A percentile compares a stretch with the other conserved stretches of the same genome.
These are phyloP conservation scores for Sebastes itinus DNA, from an alignment of 2,797 vertebrate species.

Conservation along the genomic window DNA sequence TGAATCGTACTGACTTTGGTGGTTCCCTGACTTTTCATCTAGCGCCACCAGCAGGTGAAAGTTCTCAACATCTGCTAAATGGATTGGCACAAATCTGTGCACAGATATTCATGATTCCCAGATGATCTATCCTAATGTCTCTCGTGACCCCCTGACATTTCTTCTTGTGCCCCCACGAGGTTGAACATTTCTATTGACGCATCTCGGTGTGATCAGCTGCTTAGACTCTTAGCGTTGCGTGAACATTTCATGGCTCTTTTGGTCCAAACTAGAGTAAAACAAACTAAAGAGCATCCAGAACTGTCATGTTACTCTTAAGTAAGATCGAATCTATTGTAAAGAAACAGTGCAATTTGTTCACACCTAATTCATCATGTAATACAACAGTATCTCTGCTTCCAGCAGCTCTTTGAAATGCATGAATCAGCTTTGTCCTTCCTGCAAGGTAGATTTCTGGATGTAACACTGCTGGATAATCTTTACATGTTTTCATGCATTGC, in stretches of 20 bases:
- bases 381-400: not conserved
- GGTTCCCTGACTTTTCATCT: not conserved
- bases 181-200: not conserved
- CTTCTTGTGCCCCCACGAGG: not conserved
- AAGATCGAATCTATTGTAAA: not conserved
- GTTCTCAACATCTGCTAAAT: not conserved
- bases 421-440: not conserved
- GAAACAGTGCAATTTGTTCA: not conserved
- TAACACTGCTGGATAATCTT: not conserved
- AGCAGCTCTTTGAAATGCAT: not conserved
- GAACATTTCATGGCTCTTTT: not conserved
- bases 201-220: not conserved
- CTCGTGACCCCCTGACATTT: not conserved
- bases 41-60: not conserved
- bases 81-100: not conserved
- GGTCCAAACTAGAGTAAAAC: not conserved
- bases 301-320: not conserved
- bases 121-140: not conserved
- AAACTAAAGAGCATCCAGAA: not conserved
- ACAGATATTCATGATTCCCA: not conserved
- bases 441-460: constrained; percentile 1
- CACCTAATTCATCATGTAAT: not conserved
- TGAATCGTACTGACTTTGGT: not conserved
- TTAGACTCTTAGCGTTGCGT: not conserved
- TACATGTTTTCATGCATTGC: constrained; percentile 12